Base-by-base conservation (phyloP, 2,888 invertebrate species). In the Agrotis puta region DNA sequence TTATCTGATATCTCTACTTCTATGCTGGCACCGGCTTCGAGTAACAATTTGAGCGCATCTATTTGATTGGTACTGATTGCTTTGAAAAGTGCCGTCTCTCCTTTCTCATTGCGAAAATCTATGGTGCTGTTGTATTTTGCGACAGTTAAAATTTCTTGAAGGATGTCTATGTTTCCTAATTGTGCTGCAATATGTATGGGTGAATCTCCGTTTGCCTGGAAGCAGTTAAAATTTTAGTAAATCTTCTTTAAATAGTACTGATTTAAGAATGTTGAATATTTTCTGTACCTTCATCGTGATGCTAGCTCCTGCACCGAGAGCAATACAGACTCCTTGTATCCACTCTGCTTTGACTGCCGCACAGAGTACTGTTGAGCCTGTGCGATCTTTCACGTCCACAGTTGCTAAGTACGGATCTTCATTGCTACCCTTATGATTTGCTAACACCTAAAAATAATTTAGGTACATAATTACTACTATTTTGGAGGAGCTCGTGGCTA, bases 181-280 rank as follows among this genome's bases (percentile, higher is more conserved):
- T 88, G 85, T 22, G 96, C 96, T 57, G 96, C 96, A 27, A 94
- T 89, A 78, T 96, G 96, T 1, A 96, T 88, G 1, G 95, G 92
- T 0, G 83, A 79, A 27, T 82, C 81, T 43, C 81, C 86, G 20
- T 78, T 65, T 22, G 69, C 81, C 88, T 87, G 74, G 18, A 62
- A 65, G 14, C 3, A 45, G 58, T 39, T 2, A 27, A 0, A 33
- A n/a, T 51, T 16, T 43, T n/a, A n/a, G 51, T 13, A 39, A 13
- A 20, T 47, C 0, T 22, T 1, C n/a, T 56, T 1, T 18, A 24
- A 48, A 54, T 47, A 3, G 11, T 43, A 0, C n/a, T 14, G 61
- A 39, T 48, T 56, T 6, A 16, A n/a, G 1, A 20, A 53, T 53
- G 20, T 47, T 14, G 6, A 24, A 20, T 1, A 39, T 39, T 1